Conservation (phyloP, 2,797 vertebrate species). For the Orientallactaga sibirica region DNA sequence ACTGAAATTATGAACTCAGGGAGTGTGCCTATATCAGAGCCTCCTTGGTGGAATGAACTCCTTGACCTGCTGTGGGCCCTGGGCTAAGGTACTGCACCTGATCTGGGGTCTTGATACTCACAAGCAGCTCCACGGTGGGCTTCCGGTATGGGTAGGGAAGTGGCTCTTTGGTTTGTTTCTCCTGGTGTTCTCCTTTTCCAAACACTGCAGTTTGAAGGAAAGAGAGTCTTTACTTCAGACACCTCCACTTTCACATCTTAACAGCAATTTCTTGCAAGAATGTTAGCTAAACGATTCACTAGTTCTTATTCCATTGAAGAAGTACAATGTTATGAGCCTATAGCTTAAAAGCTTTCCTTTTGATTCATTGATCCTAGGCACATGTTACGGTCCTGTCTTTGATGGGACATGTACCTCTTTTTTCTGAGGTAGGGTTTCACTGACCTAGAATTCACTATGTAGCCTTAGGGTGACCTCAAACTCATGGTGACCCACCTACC, state of each 20-base stretch:
- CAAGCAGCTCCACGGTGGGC: slow-evolving; percentile 67
- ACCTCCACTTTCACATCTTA: not conserved
- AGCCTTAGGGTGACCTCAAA: too few relatives aligned
- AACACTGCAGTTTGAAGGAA: slow-evolving; percentile 69
- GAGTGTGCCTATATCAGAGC: not conserved
- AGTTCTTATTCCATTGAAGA: not conserved
- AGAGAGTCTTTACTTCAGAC: not conserved
- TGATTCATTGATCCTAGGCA: not conserved
- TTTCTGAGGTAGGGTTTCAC: too few relatives aligned
- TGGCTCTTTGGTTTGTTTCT: slow-evolving; percentile 59
- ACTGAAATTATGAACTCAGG: slow-evolving; percentile 17
- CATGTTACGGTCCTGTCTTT: not conserved
- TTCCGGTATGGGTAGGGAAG: slow-evolving; percentile 60
- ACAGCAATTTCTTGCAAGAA: not conserved
- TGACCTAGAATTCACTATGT: too few relatives aligned
- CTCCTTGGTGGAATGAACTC: rapidly evolving
- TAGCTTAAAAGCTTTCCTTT: not conserved
- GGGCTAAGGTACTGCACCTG: rapidly evolving
- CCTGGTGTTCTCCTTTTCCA: slow-evolving; percentile 71
- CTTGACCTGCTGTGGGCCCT: not conserved
- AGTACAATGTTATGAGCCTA: not conserved
- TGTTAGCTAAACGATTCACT: not conserved
- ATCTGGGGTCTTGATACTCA: not conserved
- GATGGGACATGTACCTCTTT: too few relatives aligned
- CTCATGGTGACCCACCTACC: too few relatives aligned